Evolutionary conservation across 2,113 vertebrate species (phyloP).

Genomic region (Pseudorhombus dupliciocellatus): DNA sequence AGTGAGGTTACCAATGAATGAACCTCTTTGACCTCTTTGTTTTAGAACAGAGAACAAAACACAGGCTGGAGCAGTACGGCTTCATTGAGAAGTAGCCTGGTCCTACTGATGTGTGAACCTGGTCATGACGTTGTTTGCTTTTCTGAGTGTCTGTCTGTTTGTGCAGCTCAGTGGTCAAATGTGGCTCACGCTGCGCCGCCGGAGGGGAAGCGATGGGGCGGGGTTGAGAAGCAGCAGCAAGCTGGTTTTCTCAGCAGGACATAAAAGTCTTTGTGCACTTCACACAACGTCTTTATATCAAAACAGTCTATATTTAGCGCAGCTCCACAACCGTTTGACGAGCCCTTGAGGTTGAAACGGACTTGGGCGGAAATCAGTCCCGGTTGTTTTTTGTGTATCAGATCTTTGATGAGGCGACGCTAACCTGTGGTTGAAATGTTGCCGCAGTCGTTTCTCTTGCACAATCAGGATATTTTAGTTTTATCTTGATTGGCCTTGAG

Average conservation of each 20-base stretch:
- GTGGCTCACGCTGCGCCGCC: conserved; percentile 40
- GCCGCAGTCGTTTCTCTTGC: neutral
- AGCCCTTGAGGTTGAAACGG: neutral
- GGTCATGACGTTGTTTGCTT: neutral
- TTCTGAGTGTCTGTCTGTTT: conserved; percentile 8
- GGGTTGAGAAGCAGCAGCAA: conserved; percentile 61
- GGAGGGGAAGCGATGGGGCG: conserved; percentile 62
- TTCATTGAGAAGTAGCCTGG: neutral
- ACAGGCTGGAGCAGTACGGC: neutral
- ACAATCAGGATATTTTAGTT: neutral
- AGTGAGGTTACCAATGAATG: neutral
- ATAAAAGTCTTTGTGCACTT: conserved; percentile 55
- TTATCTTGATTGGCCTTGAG: neutral
- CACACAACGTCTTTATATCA: conserved; percentile 46
- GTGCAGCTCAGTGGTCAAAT: conserved; percentile 26
- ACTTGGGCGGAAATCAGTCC: conserved; percentile 5
- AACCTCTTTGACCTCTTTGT: neutral
- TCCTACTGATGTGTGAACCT: neutral
- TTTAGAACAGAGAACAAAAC: neutral
- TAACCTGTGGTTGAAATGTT: conserved; percentile 4
- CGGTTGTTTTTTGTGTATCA: neutral
- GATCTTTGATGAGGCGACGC: neutral
- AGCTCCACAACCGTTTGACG: conserved; percentile 6
- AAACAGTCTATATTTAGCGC: conserved; percentile 47
- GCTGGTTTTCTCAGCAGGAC: conserved; percentile 41